Evolutionary conservation across 2,113 vertebrate genomes (phyloP).

Genomic region (Notarius quadriscutis): DNA sequence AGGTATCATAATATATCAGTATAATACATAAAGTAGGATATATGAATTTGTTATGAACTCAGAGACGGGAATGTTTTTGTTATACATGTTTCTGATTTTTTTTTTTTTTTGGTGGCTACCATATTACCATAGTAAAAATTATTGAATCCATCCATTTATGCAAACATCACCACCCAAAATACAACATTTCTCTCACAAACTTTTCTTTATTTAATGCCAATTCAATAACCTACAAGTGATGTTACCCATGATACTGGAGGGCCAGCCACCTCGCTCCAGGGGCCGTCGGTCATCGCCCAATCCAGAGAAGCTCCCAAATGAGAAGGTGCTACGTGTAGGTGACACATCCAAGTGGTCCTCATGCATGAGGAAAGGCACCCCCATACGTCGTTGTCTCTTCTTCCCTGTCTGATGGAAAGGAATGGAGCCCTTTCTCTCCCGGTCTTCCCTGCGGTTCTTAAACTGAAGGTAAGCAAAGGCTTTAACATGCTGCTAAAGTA

Average conservation of each 20-base stretch:
- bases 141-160: not conserved
- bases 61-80: not conserved
- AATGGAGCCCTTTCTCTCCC: constrained; percentile 95
- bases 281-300: constrained; percentile 88
- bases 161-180: not conserved
- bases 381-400: constrained; percentile 92
- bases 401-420: constrained; percentile 92
- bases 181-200: not conserved
- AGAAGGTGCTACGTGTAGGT: constrained; percentile 95
- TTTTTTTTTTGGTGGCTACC: not conserved
- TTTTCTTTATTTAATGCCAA: not conserved
- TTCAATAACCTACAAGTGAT: constrained; percentile 40
- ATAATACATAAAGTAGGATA: not conserved
- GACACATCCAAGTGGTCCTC: constrained; percentile 96
- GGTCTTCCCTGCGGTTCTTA: constrained; percentile 92
- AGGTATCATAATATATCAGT: not conserved
- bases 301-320: constrained; percentile 94
- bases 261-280: constrained; percentile 93
- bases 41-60: no score
- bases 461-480: constrained; percentile 74
- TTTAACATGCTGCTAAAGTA: not conserved
- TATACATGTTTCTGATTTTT: not conserved
- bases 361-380: constrained; percentile 91
- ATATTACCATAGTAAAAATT: not conserved
- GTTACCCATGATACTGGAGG: constrained; percentile 92